phyloP scores from a whole-genome alignment of 2,797 vertebrate genomes.

The Hirundo rustica region DNA sequence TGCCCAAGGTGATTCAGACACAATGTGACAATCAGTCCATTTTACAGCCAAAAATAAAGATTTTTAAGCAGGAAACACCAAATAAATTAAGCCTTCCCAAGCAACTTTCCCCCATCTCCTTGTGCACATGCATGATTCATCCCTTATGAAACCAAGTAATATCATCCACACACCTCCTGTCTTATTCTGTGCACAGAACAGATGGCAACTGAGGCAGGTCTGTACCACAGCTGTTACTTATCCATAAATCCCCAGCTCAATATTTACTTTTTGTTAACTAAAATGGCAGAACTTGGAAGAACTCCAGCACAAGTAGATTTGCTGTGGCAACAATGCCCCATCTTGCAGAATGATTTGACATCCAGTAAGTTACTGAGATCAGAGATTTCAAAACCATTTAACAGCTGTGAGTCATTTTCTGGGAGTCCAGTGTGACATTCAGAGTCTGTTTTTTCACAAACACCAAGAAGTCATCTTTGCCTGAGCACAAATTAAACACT shows the following conservation, averaged over 20 bases:
- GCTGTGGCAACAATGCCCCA: background rate
- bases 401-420: background rate
- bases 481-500: background rate
- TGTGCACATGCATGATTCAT: background rate
- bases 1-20: background rate
- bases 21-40: background rate
- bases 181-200: background rate
- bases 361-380: background rate
- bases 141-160: background rate
- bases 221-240: background rate
- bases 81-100: background rate
- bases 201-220: slow-evolving; percentile 11
- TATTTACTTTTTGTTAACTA: background rate
- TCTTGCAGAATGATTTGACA: background rate
- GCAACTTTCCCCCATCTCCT: background rate
- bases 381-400: background rate
- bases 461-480: background rate
- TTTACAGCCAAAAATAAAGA: background rate
- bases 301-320: background rate
- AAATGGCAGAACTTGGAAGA: background rate
- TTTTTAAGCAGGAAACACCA: background rate
- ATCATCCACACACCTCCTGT: background rate
- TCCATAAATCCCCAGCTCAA: background rate
- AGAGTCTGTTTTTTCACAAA: background rate
- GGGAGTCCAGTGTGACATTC: background rate